Evolutionary conservation across 2,113 vertebrate genomes (phyloP).

Genomic region (Salvator merianae): DNA sequence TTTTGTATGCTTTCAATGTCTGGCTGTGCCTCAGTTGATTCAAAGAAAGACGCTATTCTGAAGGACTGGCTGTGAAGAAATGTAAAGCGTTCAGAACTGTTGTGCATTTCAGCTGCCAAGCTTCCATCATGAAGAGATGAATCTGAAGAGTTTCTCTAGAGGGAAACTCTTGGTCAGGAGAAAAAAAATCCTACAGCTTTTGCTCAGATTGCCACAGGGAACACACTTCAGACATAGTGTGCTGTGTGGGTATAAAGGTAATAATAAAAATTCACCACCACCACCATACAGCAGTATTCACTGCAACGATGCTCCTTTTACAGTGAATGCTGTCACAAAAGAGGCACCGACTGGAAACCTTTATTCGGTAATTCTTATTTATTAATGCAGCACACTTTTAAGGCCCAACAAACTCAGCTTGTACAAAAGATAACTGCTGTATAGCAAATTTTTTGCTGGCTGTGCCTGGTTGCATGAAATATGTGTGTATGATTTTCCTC

Average conservation of each 20-base stretch:
- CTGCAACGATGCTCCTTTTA: neutral
- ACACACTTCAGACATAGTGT: neutral
- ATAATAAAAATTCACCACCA: neutral
- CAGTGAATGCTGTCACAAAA: neutral
- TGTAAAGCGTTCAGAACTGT: conserved; percentile 20
- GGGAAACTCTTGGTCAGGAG: conserved; percentile 12
- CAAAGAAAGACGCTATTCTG: conserved; percentile 20
- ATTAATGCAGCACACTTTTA: no score
- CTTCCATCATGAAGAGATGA: neutral
- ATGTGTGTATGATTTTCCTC: neutral
- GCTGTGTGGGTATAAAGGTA: no score
- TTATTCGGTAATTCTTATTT: conserved; percentile 29
- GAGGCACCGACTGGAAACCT: conserved; percentile 27
- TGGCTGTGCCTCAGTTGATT: conserved; percentile 25
- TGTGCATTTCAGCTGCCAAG: conserved; percentile 20
- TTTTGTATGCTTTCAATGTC: neutral
- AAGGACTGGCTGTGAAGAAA: conserved; percentile 2
- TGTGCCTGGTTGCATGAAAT: neutral
- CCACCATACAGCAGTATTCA: neutral
- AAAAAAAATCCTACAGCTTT: neutral
- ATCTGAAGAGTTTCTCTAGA: neutral
- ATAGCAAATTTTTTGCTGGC: neutral
- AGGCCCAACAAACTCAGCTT: conserved; percentile 9
- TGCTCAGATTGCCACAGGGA: neutral
- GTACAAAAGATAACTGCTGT: neutral